Conservation (phyloP, 35 echinoderm and acorn worm species). For the Diadema setosum region DNA sequence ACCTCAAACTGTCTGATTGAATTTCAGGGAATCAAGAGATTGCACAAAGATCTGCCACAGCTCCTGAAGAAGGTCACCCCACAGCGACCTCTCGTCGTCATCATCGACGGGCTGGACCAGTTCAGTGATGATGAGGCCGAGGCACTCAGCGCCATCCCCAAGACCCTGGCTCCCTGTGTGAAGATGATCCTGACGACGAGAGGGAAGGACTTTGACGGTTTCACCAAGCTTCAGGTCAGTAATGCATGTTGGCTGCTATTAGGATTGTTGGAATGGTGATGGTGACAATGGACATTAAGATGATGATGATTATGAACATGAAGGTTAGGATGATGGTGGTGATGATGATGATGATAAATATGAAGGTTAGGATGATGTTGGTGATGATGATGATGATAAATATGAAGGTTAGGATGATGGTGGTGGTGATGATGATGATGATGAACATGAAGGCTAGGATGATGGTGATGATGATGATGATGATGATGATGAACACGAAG, state of each 20-base stretch:
- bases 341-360: background rate
- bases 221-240: constrained; percentile 26
- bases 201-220: constrained; percentile 68
- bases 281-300: background rate
- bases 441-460: background rate
- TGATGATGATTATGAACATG: background rate
- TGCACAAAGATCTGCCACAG: constrained; percentile 64
- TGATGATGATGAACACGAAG: background rate
- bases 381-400: background rate
- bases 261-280: background rate
- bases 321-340: background rate
- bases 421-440: background rate
- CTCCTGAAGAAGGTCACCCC: constrained; percentile 74
- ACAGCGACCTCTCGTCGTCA: constrained; percentile 83
- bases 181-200: constrained; percentile 90
- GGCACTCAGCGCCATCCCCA: constrained; percentile 74
- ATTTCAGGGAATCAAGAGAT: constrained; percentile 72
- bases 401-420: background rate
- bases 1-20: background rate
- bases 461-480: background rate
- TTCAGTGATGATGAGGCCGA: constrained; percentile 18
- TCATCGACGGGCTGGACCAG: constrained; percentile 88
- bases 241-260: background rate
- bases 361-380: background rate
- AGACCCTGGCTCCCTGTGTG: constrained; percentile 66